Evolutionary conservation across 2,797 vertebrate species (phyloP).

Genomic region (Botia kubotai): DNA sequence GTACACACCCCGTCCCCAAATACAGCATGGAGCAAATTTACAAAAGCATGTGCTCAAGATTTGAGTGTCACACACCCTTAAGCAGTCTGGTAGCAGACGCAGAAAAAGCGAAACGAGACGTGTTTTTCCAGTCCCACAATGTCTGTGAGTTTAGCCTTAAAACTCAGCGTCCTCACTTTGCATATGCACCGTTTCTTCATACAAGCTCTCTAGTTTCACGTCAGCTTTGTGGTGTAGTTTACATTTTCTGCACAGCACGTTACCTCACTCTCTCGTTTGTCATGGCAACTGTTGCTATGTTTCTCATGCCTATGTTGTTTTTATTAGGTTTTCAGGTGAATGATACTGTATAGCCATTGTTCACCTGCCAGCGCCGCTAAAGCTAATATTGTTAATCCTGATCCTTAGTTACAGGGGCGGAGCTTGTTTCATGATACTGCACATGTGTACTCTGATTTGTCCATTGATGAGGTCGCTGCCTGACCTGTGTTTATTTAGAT

Average conservation of each 20-base stretch:
- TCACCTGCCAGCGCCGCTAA: slow-evolving; percentile 36
- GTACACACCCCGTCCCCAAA: slow-evolving; percentile 39
- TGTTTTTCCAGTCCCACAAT: slow-evolving; percentile 53
- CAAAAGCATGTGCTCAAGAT: not conserved
- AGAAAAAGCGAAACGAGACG: slow-evolving; percentile 6
- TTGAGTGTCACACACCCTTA: slow-evolving; percentile 34
- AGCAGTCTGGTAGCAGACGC: slow-evolving; percentile 40
- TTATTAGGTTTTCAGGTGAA: slow-evolving; percentile 45
- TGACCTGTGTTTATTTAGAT: too few relatives aligned
- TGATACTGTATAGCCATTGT: slow-evolving; percentile 49
- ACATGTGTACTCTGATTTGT: not conserved
- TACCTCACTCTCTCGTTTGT: slow-evolving; percentile 29
- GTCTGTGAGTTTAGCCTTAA: not conserved
- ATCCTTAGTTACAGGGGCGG: slow-evolving; percentile 27
- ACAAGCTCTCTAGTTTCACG: not conserved
- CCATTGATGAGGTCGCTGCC: not conserved
- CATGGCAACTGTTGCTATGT: slow-evolving; percentile 56
- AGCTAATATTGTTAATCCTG: slow-evolving; percentile 23
- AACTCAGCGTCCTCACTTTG: not conserved
- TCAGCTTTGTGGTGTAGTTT: slow-evolving; percentile 10
- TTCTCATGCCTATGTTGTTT: slow-evolving; percentile 35
- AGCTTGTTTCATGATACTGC: not conserved
- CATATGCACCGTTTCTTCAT: not conserved
- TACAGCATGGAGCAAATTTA: slow-evolving; percentile 38
- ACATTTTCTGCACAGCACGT: slow-evolving; percentile 20